Evolutionary conservation across 2,113 vertebrate genomes (phyloP).

Genomic region (Felis chaus): DNA sequence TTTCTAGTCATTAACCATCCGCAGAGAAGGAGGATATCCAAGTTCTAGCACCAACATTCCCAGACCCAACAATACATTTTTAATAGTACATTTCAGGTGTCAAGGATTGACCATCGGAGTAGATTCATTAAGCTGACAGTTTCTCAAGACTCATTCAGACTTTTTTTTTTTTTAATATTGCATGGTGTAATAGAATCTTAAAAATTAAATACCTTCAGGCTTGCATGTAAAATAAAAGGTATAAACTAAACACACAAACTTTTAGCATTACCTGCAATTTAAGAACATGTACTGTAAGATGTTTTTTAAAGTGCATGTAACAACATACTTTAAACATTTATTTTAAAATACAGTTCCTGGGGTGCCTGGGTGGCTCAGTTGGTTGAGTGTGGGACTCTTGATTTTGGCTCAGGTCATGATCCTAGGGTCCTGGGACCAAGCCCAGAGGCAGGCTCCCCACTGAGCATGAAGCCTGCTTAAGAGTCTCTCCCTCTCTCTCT

Average conservation of each 20-base stretch:
- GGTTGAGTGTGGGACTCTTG: too few relatives aligned
- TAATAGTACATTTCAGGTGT: constrained; percentile 46
- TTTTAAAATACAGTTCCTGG: background rate
- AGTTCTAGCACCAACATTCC: constrained; percentile 55
- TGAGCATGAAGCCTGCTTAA: too few relatives aligned
- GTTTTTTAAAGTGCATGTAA: background rate
- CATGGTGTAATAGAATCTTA: constrained; percentile 15
- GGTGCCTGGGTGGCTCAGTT: too few relatives aligned
- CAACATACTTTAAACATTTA: constrained; percentile 1
- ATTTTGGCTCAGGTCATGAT: too few relatives aligned
- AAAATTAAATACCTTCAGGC: constrained; percentile 39
- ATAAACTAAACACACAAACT: background rate
- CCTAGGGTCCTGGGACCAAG: too few relatives aligned
- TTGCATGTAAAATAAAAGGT: constrained; percentile 15
- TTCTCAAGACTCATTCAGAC: constrained; percentile 30
- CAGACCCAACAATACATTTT: constrained; percentile 63
- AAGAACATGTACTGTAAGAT: background rate
- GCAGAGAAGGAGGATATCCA: background rate
- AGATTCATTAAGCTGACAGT: background rate
- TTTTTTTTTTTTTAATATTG: background rate
- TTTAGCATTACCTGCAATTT: background rate
- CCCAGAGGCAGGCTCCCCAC: too few relatives aligned
- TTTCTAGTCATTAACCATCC: background rate
- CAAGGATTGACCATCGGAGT: background rate
- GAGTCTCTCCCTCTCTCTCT: too few relatives aligned